Conservation (phyloP, 2,888 invertebrate genomes). For the Melieria picta region DNA sequence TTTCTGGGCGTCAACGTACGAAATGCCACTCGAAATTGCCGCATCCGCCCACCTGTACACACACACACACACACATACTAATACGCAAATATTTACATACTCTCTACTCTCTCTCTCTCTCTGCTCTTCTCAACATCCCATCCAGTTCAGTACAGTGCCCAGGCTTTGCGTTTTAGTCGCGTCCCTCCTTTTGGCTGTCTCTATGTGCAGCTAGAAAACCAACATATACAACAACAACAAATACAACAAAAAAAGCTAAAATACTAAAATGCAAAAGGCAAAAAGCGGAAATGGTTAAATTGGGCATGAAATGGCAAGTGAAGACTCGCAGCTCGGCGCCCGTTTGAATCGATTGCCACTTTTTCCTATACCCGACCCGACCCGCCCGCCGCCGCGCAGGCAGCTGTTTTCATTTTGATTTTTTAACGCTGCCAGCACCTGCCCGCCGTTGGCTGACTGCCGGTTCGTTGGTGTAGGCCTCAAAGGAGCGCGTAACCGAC, state of each 20-base stretch:
- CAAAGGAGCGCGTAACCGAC: too few species aligned
- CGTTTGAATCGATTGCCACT: too few species aligned
- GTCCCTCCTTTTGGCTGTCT: too few species aligned
- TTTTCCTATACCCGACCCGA: too few species aligned
- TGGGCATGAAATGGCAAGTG: conserved; percentile 26
- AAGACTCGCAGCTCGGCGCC: neutral
- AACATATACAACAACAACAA: too few species aligned
- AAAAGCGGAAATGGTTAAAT: conserved; percentile 16
- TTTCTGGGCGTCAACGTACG: neutral
- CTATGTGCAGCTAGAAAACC: too few species aligned
- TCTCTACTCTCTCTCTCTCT: neutral
- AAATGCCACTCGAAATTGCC: neutral
- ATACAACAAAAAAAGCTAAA: too few species aligned
- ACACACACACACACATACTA: neutral
- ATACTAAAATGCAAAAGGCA: neutral
- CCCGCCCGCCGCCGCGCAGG: neutral
- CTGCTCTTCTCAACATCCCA: neutral
- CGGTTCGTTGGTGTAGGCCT: too few species aligned
- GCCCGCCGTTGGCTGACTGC: too few species aligned
- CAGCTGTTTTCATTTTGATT: neutral
- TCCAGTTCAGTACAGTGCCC: neutral
- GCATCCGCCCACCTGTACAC: neutral
- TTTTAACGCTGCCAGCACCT: too few species aligned
- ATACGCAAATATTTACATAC: neutral
- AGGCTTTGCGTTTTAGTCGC: too few species aligned